These are phyloP conservation scores for Zaprionus vittiger DNA, from an alignment of 1,140 invertebrate species.

Conservation along the genomic window DNA sequence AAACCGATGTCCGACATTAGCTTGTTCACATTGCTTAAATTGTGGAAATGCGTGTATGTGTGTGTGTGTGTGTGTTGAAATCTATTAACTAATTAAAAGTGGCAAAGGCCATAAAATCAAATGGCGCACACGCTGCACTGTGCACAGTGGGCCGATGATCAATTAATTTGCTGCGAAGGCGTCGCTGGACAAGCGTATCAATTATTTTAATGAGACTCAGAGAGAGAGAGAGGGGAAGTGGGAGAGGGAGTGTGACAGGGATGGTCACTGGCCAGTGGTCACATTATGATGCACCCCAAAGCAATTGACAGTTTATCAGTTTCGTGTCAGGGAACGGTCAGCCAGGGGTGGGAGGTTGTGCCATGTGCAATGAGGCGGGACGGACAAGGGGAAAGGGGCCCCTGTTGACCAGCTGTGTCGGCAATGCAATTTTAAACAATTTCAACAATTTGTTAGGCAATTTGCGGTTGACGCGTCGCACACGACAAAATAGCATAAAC, in stretches of 20 bases:
- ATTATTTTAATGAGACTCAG: conserved; percentile 72
- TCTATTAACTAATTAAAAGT: conserved; percentile 81
- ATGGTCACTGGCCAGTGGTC: conserved; percentile 52
- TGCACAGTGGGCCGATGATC: conserved; percentile 39
- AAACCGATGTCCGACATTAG: conserved; percentile 14
- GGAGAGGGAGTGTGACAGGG: not conserved
- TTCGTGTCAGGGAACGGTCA: not conserved
- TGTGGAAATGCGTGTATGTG: conserved; percentile 11
- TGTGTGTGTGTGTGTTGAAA: conserved; percentile 40
- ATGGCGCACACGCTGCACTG: conserved; percentile 43
- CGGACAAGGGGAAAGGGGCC: conserved; percentile 51
- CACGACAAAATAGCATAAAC: conserved; percentile 51
- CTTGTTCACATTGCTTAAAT: conserved; percentile 39
- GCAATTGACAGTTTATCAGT: conserved; percentile 55
- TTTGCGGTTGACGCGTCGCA: conserved; percentile 68
- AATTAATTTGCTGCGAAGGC: conserved; percentile 73
- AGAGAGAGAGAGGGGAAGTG: not conserved
- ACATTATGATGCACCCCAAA: conserved; percentile 72
- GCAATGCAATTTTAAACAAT: conserved; percentile 77
- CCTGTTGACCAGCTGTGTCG: conserved; percentile 7
- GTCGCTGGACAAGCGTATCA: conserved; percentile 76
- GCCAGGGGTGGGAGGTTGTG: conserved; percentile 2
- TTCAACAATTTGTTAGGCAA: conserved; percentile 73
- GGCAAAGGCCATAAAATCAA: conserved; percentile 67
- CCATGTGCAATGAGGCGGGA: conserved; percentile 67